Evolutionary conservation across 2,888 invertebrate genomes (phyloP).

Genomic region (Tinea pellionella): DNA sequence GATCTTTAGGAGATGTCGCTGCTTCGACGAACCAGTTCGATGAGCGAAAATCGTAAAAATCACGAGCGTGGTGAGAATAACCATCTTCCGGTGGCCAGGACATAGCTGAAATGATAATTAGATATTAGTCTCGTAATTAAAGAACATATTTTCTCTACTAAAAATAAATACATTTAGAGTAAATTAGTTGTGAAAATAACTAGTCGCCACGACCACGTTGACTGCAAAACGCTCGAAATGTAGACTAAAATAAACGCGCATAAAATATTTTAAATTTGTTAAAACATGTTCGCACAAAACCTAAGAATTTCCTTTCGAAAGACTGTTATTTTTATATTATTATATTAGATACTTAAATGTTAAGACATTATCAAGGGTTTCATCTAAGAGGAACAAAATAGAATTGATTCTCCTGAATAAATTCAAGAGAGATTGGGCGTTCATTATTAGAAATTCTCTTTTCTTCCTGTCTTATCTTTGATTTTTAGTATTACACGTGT

Average conservation of each 20-base stretch:
- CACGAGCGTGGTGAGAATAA: slow-evolving; percentile 80
- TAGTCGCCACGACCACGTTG: no score
- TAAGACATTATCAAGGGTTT: background rate
- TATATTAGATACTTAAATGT: background rate
- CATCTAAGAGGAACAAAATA: background rate
- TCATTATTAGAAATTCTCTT: background rate
- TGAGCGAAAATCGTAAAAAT: slow-evolving; percentile 93
- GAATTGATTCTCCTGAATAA: background rate
- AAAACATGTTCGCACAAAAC: no score
- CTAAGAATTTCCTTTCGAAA: no score
- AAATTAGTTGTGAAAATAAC: no score
- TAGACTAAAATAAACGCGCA: no score
- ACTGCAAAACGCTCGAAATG: no score
- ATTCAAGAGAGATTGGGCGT: background rate
- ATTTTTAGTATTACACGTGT: background rate
- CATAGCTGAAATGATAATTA: slow-evolving; percentile 64
- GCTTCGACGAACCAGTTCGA: slow-evolving; percentile 97
- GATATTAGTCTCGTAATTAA: background rate
- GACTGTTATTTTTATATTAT: slow-evolving; percentile 7
- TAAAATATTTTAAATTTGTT: no score
- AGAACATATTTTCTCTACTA: no score
- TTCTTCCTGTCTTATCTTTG: background rate
- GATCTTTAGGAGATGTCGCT: slow-evolving; percentile 96
- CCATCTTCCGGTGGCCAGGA: slow-evolving; percentile 87
- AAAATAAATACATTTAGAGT: no score